These are phyloP conservation scores for Coleophora deauratella DNA, from an alignment of 2,888 invertebrate species.

Conservation along the genomic window DNA sequence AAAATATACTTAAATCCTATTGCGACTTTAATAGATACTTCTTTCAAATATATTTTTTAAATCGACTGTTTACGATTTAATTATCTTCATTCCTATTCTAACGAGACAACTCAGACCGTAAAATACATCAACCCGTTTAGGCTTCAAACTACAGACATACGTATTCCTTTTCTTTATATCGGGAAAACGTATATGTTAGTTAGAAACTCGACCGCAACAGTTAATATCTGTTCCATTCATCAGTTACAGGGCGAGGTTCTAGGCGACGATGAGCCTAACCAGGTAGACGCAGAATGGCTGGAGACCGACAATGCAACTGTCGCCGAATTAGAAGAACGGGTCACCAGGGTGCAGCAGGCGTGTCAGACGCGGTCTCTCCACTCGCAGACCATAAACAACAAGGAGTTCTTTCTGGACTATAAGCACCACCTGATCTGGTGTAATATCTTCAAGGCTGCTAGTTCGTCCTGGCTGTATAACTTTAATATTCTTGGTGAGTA, in stretches of 20 bases:
- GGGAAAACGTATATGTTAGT: no score
- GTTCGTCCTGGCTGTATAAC: slow-evolving; percentile 87
- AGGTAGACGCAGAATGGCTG: slow-evolving; percentile 36
- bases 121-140: no score
- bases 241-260: slow-evolving; percentile 57
- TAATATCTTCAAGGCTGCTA: slow-evolving; percentile 83
- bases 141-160: no score
- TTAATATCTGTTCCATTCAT: no score
- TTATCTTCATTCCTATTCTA: no score
- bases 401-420: slow-evolving; percentile 83
- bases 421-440: slow-evolving; percentile 81
- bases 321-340: slow-evolving; percentile 64
- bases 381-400: slow-evolving; percentile 75
- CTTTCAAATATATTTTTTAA: no score
- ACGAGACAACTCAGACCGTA: no score
- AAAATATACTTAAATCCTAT: no score
- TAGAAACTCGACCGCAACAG: no score
- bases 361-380: slow-evolving; percentile 53
- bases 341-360: slow-evolving; percentile 54
- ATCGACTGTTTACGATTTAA: no score
- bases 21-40: no score
- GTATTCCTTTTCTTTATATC: no score
- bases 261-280: slow-evolving; percentile 41
- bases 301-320: slow-evolving; percentile 55
- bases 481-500: slow-evolving; percentile 79